Evolutionary conservation across 2,113 vertebrate species (phyloP).

Genomic region (Rynchops niger): DNA sequence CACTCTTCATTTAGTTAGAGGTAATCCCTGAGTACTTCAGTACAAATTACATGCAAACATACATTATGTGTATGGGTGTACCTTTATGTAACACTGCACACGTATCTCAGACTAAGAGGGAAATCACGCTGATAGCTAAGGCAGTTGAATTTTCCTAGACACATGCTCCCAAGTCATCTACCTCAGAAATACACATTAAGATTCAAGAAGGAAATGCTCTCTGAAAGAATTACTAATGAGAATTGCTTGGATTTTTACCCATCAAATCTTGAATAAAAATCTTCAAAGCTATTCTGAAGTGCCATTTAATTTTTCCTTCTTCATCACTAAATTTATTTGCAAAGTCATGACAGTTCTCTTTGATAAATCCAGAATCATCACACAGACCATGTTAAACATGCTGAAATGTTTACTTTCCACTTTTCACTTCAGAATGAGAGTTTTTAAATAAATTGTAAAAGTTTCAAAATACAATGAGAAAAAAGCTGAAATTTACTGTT

Average conservation of each 20-base stretch:
- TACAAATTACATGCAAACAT: slow-evolving; percentile 2
- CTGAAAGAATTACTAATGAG: neutral
- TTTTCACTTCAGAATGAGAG: neutral
- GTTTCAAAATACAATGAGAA: neutral
- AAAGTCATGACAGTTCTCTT: neutral
- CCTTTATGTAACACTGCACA: neutral
- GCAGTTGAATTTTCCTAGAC: neutral
- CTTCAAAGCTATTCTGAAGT: neutral
- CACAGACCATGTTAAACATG: neutral
- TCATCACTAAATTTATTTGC: neutral
- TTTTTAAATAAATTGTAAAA: neutral
- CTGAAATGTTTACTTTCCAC: neutral
- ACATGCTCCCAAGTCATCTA: neutral
- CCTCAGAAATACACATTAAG: neutral
- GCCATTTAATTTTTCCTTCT: neutral
- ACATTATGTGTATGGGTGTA: neutral
- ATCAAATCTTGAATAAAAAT: neutral
- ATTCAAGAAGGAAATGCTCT: neutral
- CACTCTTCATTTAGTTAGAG: slow-evolving; percentile 41
- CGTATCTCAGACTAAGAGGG: neutral
- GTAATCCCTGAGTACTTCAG: slow-evolving; percentile 18
- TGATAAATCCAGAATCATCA: neutral
- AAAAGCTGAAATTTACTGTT: neutral
- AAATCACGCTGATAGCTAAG: neutral
- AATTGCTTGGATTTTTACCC: slow-evolving; percentile 7